Percentiles rank a stretch among this genome's conserved stretches.
Evolutionary conservation across 2,113 vertebrate genomes (phyloP).

Genomic region (Clarias batrachus): DNA sequence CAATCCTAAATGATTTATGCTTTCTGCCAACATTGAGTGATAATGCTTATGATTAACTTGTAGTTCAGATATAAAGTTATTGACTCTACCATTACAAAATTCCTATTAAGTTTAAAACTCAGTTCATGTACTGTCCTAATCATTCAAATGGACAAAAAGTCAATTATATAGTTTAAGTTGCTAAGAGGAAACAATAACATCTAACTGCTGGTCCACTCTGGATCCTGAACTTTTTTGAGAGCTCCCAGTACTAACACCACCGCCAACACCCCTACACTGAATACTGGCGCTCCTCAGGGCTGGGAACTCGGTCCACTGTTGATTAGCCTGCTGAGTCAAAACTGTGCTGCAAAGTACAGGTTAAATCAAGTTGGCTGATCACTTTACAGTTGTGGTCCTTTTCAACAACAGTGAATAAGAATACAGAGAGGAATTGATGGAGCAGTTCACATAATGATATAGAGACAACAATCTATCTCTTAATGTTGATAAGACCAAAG

Average conservation of each 20-base stretch:
- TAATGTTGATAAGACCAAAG: not conserved
- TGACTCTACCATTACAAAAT: not conserved
- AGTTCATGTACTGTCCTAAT: not conserved
- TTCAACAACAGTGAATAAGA: not conserved
- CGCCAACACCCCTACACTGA: not conserved
- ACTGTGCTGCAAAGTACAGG: not conserved
- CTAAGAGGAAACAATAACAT: too few species aligned
- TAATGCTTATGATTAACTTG: not conserved
- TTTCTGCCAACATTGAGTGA: not conserved
- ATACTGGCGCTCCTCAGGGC: not conserved
- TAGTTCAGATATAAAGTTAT: not conserved
- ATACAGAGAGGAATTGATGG: not conserved
- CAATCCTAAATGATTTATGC: too few species aligned
- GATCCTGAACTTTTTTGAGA: not conserved
- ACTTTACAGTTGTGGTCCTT: not conserved
- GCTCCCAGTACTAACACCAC: not conserved
- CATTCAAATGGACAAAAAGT: too few species aligned
- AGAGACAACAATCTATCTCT: not conserved
- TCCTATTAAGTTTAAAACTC: not conserved
- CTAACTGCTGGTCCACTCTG: too few species aligned
- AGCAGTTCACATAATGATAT: not conserved
- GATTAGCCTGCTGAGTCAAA: not conserved
- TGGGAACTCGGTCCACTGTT: not conserved
- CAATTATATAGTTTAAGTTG: too few species aligned
- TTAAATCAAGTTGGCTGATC: not conserved